phyloP scores from a whole-genome alignment of 2,888 invertebrate species.

The Nipponacmea schrenckii region DNA sequence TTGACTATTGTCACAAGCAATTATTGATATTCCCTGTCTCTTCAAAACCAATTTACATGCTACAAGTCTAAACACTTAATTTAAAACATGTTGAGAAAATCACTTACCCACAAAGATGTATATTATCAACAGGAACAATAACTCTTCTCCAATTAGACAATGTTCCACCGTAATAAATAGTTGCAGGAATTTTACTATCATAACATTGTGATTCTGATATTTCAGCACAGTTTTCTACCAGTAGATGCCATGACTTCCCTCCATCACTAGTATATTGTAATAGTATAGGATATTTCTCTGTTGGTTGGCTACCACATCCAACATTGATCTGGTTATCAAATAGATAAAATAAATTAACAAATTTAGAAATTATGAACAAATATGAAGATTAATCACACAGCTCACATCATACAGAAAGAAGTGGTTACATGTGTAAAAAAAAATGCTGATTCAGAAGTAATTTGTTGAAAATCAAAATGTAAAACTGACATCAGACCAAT shows the following conservation, averaged over 20 bases:
- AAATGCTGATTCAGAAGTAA: too few species aligned
- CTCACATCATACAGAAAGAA: too few species aligned
- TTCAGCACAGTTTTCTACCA: constrained; percentile 60
- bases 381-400: too few species aligned
- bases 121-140: constrained; percentile 60
- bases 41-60: too few species aligned
- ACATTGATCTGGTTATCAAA: constrained; percentile 63
- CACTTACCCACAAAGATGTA: constrained; percentile 67
- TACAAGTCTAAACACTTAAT: too few species aligned
- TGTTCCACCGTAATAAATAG: constrained; percentile 66
- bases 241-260: constrained; percentile 66
- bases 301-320: constrained; percentile 65
- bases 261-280: constrained; percentile 67
- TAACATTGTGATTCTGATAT: constrained; percentile 57
- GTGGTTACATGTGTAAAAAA: too few species aligned
- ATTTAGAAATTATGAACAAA: too few species aligned
- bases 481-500: too few species aligned
- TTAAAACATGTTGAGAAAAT: too few species aligned
- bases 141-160: constrained; percentile 64
- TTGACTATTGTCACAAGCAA: too few species aligned
- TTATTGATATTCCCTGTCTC: too few species aligned
- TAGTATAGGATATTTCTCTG: constrained; percentile 60
- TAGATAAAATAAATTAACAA: neutral
- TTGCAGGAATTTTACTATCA: constrained; percentile 56
- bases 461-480: too few species aligned